Percentiles rank a stretch among this genome's conserved stretches.
Evolutionary conservation across 2,113 vertebrate species (phyloP).

Genomic region (Opisthocomus hoazin): DNA sequence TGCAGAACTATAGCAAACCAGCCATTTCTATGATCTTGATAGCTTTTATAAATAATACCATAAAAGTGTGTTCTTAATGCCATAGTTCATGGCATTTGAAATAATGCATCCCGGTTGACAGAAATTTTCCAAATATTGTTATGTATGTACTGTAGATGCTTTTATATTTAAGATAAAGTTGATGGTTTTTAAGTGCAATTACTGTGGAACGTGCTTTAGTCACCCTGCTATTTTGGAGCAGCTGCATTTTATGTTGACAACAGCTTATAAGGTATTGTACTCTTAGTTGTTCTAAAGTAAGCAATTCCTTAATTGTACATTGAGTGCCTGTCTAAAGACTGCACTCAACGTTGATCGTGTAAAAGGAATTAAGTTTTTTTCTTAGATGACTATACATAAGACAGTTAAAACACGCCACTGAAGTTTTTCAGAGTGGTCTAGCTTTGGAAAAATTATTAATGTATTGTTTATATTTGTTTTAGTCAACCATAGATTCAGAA

Average conservation of each 20-base stretch:
- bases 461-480: background rate
- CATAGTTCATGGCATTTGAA: background rate
- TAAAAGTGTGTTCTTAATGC: background rate
- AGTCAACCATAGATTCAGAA: background rate
- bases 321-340: background rate
- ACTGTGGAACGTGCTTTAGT: background rate
- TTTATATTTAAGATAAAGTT: background rate
- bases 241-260: rapidly evolving
- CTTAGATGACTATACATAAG: background rate
- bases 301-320: background rate
- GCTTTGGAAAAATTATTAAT: background rate
- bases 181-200: background rate
- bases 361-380: background rate
- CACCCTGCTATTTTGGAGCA: background rate
- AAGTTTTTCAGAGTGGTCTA: background rate
- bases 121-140: background rate
- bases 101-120: background rate
- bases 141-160: background rate
- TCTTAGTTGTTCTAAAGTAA: background rate
- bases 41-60: background rate
- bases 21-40: background rate
- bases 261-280: background rate
- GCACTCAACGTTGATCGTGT: background rate
- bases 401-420: background rate
- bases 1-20: background rate